Evolutionary conservation across 2,113 vertebrate genomes (phyloP), one percentile per base, ranked within the genome.

Genomic region (Ceyx melanurus): DNA sequence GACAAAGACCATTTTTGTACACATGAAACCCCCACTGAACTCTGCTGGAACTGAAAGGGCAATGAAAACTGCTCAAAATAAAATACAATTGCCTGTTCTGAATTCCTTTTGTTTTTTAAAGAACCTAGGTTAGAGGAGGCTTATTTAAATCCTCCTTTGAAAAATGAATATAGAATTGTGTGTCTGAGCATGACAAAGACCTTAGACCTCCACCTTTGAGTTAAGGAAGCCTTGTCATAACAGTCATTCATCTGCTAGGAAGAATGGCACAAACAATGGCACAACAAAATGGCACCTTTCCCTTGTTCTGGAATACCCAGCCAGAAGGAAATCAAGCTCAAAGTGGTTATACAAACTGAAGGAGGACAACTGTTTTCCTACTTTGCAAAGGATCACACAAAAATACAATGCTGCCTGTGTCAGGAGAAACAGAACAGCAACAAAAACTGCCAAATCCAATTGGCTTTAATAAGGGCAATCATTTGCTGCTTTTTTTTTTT

Each of bases 91-190:
- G 66, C 70, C 65, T 51, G 43, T 82, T 76, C 45, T 80, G 84
- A 40, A 92, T 89, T 82, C 22, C 28, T 93, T 75, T 79, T 35
- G 6, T 35, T 35, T 37, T 70, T 54, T 54, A 45, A 5, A 62
- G 54, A 61, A 53, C 72, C 25, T 9, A 76, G 66, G 50, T 26
- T 26, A 51, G 23, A 51, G 50, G 50, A 5, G 15, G 6, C 31
- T 56, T 94, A 90, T 90, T 90, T 88, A 90, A 68, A 79, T 62
- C 42, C 15, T 89, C 25, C 17, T 75, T 70, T 87, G 58, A 23
- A 70, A 76, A 80, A 57, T 19, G 5, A 56, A 70, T 0, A 1
- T 80, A 62, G 53, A 25, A 82, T 15, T 65, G 19, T 46, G 35
- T 37, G 17, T 66, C 62, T 82, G 70, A 89, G 81, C 42, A 5